phyloP scores from a whole-genome alignment of 2,888 invertebrate species.

The Epinotia ramella region DNA sequence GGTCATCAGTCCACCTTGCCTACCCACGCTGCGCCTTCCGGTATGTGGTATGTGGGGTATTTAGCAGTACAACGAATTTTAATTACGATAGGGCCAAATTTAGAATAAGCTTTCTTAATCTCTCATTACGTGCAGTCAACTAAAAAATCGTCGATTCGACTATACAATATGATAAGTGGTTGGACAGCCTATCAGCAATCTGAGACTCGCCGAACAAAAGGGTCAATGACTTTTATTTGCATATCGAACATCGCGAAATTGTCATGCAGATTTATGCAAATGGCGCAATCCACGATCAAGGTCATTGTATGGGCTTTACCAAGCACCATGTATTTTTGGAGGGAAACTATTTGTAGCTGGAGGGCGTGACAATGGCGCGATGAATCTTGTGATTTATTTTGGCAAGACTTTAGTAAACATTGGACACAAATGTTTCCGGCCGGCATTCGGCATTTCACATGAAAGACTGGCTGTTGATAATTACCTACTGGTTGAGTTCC shows the following conservation, averaged over 20 bases:
- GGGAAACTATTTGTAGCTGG: slow-evolving; percentile 33
- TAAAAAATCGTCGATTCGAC: background rate
- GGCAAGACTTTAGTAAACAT: slow-evolving; percentile 57
- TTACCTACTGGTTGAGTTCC: slow-evolving; percentile 13
- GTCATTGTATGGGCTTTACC: slow-evolving; percentile 16
- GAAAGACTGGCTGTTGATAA: slow-evolving; percentile 19
- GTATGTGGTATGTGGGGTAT: no score
- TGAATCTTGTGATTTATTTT: slow-evolving; percentile 54
- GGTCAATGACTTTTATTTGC: slow-evolving; percentile 46
- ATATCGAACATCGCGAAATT: slow-evolving; percentile 28
- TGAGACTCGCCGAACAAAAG: slow-evolving; percentile 1
- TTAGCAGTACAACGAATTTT: background rate
- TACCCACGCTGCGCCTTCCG: no score
- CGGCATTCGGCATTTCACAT: slow-evolving; percentile 37
- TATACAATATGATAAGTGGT: background rate
- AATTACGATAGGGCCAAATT: background rate
- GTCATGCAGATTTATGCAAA: slow-evolving; percentile 40
- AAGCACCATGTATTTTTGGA: slow-evolving; percentile 19
- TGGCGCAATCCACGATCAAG: slow-evolving; percentile 41
- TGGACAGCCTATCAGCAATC: slow-evolving; percentile 10
- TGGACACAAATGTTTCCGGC: slow-evolving; percentile 55
- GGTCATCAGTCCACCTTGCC: no score
- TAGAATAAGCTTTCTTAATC: slow-evolving; percentile 11
- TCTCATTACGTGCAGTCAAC: background rate
- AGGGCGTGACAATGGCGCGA: slow-evolving; percentile 46